These are phyloP conservation scores for Aphidius colemani DNA, from an alignment of 2,888 invertebrate species.

Conservation along the genomic window DNA sequence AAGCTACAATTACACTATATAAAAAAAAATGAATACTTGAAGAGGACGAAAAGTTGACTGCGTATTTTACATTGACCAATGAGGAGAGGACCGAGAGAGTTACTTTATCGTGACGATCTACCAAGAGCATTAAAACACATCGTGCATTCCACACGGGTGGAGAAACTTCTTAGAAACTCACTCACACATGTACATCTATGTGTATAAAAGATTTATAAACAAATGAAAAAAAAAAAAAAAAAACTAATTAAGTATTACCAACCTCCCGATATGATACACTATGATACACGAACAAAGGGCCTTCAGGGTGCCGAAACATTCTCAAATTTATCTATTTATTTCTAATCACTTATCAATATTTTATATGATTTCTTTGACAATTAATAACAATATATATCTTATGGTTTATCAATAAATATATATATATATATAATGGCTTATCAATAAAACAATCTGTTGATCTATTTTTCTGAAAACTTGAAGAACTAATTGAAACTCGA, in stretches of 20 bases:
- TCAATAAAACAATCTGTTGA: too few relatives aligned
- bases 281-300: too few relatives aligned
- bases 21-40: background rate
- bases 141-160: slow-evolving; percentile 37
- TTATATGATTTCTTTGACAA: too few relatives aligned
- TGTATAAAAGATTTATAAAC: slow-evolving; percentile 15
- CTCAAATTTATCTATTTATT: too few relatives aligned
- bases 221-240: background rate
- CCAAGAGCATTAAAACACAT: slow-evolving; percentile 40
- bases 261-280: too few relatives aligned
- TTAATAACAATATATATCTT: too few relatives aligned
- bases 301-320: background rate
- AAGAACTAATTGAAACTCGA: too few relatives aligned
- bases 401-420: too few relatives aligned
- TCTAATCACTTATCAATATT: too few relatives aligned
- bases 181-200: slow-evolving; percentile 13
- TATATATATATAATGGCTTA: too few relatives aligned
- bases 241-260: too few relatives aligned
- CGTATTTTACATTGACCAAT: slow-evolving; percentile 18
- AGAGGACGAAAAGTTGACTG: background rate
- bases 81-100: background rate
- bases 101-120: slow-evolving; percentile 31
- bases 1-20: slow-evolving; percentile 5
- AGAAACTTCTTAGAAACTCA: slow-evolving; percentile 26
- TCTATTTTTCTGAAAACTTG: too few relatives aligned